Percentiles rank a stretch among this genome's conserved stretches.
These are phyloP conservation scores for Gambusia affinis DNA, from an alignment of 2,113 vertebrate genomes.

Conservation along the genomic window DNA sequence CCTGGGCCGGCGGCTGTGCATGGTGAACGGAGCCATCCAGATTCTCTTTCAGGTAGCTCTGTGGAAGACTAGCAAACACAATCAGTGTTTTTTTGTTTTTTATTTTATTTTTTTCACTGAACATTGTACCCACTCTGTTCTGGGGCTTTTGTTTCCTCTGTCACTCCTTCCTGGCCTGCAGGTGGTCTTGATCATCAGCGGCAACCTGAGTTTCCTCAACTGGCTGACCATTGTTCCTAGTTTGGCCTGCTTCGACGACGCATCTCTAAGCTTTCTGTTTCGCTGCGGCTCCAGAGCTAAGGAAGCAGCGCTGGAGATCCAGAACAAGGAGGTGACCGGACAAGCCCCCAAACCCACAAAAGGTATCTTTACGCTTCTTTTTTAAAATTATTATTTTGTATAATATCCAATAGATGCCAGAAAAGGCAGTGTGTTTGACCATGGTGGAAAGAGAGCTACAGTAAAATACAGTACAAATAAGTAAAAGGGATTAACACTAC, in stretches of 20 bases:
- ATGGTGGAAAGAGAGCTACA: neutral
- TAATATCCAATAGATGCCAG: neutral
- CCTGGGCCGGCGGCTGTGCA: conserved; percentile 86
- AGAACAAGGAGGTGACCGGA: conserved; percentile 34
- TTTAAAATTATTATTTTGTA: neutral
- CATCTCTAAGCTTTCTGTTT: conserved; percentile 83
- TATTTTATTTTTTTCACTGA: neutral
- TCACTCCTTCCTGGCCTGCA: conserved; percentile 44
- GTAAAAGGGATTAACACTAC: neutral
- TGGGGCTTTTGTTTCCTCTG: neutral
- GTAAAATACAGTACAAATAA: too few relatives aligned
- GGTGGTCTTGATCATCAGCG: conserved; percentile 89
- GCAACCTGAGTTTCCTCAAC: conserved; percentile 97
- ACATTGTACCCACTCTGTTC: neutral
- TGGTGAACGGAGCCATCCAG: conserved; percentile 85
- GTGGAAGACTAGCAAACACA: neutral
- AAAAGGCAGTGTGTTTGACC: neutral
- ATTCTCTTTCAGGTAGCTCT: conserved; percentile 91
- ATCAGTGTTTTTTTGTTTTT: too few relatives aligned
- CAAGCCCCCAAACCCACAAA: conserved; percentile 20
- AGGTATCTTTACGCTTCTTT: conserved; percentile 65
- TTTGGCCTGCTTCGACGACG: conserved; percentile 91
- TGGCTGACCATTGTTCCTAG: conserved; percentile 96
- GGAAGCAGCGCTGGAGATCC: conserved; percentile 70
- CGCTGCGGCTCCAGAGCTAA: conserved; percentile 58